phyloP scores from a whole-genome alignment of 2,888 invertebrate species.

The Falcaria lacertinaria region DNA sequence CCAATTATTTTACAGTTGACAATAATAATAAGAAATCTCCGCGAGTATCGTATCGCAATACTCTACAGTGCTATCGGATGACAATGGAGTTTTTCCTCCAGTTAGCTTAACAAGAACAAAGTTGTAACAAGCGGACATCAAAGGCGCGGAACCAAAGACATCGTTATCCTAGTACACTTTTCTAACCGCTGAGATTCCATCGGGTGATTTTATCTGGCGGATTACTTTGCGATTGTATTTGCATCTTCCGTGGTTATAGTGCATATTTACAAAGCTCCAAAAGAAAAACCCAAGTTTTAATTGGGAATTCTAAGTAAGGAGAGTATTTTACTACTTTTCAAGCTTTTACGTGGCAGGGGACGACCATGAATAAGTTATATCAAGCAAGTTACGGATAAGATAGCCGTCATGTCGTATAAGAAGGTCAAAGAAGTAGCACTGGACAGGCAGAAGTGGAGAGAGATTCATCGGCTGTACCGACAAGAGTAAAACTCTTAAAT shows the following conservation, averaged over 20 bases:
- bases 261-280: too few species aligned
- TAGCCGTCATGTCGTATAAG: too few species aligned
- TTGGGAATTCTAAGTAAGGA: too few species aligned
- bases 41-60: conserved; percentile 17
- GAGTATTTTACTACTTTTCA: too few species aligned
- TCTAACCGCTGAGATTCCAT: conserved; percentile 18
- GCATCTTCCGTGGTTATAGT: background rate
- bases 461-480: too few species aligned
- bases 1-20: background rate
- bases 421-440: too few species aligned
- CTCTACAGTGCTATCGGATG: conserved; percentile 23
- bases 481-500: too few species aligned
- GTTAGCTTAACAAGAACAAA: conserved; percentile 39
- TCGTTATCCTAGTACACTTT: conserved; percentile 43
- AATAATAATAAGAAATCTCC: background rate
- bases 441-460: too few species aligned
- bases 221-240: conserved; percentile 6
- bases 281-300: too few species aligned
- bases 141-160: conserved; percentile 34
- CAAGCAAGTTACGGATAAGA: too few species aligned
- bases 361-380: too few species aligned
- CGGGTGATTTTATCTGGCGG: conserved; percentile 15
- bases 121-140: conserved; percentile 39
- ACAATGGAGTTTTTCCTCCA: conserved; percentile 31
- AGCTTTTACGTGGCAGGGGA: too few species aligned